Evolutionary conservation across 2,797 vertebrate species (phyloP).

Genomic region (Acanthurus tractus): DNA sequence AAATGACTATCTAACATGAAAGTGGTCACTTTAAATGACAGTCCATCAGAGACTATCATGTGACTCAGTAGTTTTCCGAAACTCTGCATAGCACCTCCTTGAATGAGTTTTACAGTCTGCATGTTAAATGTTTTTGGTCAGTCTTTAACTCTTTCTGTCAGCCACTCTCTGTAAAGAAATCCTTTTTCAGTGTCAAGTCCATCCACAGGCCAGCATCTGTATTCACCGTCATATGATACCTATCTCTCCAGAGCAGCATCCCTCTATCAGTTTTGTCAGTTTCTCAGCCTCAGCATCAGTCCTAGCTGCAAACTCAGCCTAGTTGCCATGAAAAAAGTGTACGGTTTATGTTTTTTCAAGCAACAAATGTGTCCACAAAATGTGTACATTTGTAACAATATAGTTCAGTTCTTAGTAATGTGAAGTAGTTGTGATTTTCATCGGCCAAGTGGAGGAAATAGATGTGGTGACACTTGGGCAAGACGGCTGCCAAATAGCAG

Average conservation of each 20-base stretch:
- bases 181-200: neutral
- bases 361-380: too few relatives aligned
- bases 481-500: too few relatives aligned
- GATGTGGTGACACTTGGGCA: too few relatives aligned
- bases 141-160: too few relatives aligned
- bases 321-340: too few relatives aligned
- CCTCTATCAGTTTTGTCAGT: slow-evolving; percentile 32
- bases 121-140: neutral
- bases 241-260: slow-evolving; percentile 1
- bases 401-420: too few relatives aligned
- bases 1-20: neutral
- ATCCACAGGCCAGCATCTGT: slow-evolving; percentile 1
- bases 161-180: slow-evolving; percentile 9
- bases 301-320: too few relatives aligned
- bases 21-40: neutral
- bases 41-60: neutral
- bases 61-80: neutral
- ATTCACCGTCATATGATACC: slow-evolving; percentile 1
- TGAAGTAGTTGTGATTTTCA: too few relatives aligned
- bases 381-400: too few relatives aligned
- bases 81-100: neutral
- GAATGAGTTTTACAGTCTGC: neutral
- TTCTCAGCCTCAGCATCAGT: neutral
- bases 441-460: too few relatives aligned
- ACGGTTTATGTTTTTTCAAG: too few relatives aligned